Evolutionary conservation across 2,797 vertebrate genomes (phyloP).

Genomic region (Epinephelus malabaricus): DNA sequence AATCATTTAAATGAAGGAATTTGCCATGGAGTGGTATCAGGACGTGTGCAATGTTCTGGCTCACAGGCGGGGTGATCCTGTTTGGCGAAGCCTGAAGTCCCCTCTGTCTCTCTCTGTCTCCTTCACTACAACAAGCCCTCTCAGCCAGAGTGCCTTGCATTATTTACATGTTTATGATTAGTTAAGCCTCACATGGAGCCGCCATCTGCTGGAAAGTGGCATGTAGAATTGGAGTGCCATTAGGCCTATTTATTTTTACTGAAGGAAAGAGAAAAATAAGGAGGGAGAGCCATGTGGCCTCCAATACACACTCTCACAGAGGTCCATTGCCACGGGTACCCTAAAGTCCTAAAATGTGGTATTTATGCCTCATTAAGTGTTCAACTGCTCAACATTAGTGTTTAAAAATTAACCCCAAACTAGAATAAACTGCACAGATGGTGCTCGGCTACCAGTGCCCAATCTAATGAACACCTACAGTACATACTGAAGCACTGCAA

Average conservation of each 20-base stretch:
- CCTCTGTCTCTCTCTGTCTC: slow-evolving; percentile 43
- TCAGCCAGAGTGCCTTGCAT: slow-evolving; percentile 78
- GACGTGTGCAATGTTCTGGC: slow-evolving; percentile 36
- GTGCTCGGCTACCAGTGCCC: slow-evolving; percentile 18
- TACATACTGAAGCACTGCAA: not conserved
- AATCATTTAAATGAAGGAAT: slow-evolving; percentile 69
- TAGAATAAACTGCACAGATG: slow-evolving; percentile 60
- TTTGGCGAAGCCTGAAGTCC: slow-evolving; percentile 42
- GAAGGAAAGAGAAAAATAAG: slow-evolving; percentile 47
- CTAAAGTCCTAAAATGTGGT: slow-evolving; percentile 63
- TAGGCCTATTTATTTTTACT: slow-evolving; percentile 72
- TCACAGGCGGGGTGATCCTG: slow-evolving; percentile 27
- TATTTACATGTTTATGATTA: slow-evolving; percentile 87
- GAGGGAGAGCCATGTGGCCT: slow-evolving; percentile 31
- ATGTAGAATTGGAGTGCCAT: slow-evolving; percentile 63
- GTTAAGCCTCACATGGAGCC: slow-evolving; percentile 79
- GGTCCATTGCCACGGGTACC: slow-evolving; percentile 34
- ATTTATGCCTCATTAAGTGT: slow-evolving; percentile 70
- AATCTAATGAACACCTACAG: not conserved
- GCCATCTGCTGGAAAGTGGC: slow-evolving; percentile 78
- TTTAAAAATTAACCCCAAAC: slow-evolving; percentile 62
- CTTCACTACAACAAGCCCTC: slow-evolving; percentile 53
- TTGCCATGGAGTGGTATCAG: slow-evolving; percentile 41
- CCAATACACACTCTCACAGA: slow-evolving; percentile 30
- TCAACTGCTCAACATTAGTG: slow-evolving; percentile 51